Percentiles rank a stretch among this genome's conserved stretches.
Evolutionary conservation across 2,797 vertebrate genomes (phyloP).

Genomic region (Chaunax sp.): DNA sequence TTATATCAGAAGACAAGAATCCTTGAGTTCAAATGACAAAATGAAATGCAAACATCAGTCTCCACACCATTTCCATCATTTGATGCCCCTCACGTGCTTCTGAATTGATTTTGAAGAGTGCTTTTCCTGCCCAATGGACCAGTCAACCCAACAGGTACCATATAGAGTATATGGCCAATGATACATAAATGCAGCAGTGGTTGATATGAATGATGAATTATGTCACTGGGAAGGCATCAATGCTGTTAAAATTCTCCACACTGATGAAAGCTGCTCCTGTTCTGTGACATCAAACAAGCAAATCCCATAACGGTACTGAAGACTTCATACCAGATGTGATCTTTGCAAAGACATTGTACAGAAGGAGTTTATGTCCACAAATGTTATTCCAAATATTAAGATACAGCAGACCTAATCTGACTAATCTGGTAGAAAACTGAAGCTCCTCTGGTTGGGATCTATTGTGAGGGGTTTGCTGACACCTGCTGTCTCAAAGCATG

Average conservation of each 20-base stretch:
- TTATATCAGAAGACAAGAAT: not conserved
- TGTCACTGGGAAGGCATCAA: not conserved
- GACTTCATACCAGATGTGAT: not conserved
- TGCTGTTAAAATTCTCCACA: not conserved
- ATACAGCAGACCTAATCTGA: conserved; percentile 16
- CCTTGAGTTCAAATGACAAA: not conserved
- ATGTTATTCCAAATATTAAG: conserved; percentile 1
- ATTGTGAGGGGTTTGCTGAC: conserved; percentile 70
- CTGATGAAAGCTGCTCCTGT: not conserved
- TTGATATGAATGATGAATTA: conserved; percentile 14
- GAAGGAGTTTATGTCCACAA: not conserved
- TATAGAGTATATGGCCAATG: not conserved
- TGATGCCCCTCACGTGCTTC: not conserved
- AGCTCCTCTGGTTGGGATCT: not conserved
- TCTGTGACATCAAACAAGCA: not conserved
- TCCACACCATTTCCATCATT: not conserved
- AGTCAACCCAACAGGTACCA: not conserved
- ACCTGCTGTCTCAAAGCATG: conserved; percentile 66
- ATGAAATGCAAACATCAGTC: not conserved
- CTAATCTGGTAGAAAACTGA: not conserved
- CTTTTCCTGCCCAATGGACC: not conserved
- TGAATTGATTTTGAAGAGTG: not conserved
- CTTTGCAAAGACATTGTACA: not conserved
- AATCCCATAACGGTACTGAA: not conserved
- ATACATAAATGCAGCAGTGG: conserved; percentile 1